Base-by-base conservation (phyloP, 2,113 vertebrate species). In the Tamias sibiricus region DNA sequence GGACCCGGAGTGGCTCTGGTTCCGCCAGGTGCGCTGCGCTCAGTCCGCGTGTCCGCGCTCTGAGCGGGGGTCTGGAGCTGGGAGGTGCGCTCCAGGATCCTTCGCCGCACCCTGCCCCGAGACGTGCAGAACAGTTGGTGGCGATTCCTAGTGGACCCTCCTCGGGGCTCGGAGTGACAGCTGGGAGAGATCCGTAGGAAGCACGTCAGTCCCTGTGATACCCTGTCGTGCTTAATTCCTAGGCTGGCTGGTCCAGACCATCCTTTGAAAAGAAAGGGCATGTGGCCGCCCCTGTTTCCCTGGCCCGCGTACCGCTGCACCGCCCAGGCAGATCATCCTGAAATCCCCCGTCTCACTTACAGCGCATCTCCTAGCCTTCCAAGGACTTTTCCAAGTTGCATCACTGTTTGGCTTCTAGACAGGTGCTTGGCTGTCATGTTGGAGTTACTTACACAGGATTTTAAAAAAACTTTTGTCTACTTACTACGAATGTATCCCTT, bases 311-410 rank as follows among this genome's bases (percentile, higher is more conserved):
- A 20, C 28, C 52, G 10, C 62, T 10, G 52, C 72, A 14, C 28
- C 0, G 52, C 6, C 62, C 69, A 11, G 40, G 42, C 81, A 24
- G 76, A 57, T 84, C 49, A 6, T 74, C 42, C 87, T 16, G 19
- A 57, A 62, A 76, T 62, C 74, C 89, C 80, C 68, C 11, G 69
- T 35, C 68, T 47, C 66, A 13, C 47, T 20, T 32, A 16, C 1
- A 64, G 88, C 87, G 32, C 77, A 10, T 0, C 11, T 11, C 26
- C 47, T 30, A 3, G 42, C 64, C 79, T 84, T 90, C 76, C 90
- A 22, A 92, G 94, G 87, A 91, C 87, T 91, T 96, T 95, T 96
- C 87, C 87, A 72, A 68, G 90, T 97, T 97, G 81, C 96, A 76
- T 96, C 90, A 92, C 64, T 14, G 35, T 88, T 95, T 91, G 95